Percentiles rank a stretch among this genome's conserved stretches.
phyloP scores from a whole-genome alignment of 2,113 vertebrate genomes.

The Etheostoma cragini region DNA sequence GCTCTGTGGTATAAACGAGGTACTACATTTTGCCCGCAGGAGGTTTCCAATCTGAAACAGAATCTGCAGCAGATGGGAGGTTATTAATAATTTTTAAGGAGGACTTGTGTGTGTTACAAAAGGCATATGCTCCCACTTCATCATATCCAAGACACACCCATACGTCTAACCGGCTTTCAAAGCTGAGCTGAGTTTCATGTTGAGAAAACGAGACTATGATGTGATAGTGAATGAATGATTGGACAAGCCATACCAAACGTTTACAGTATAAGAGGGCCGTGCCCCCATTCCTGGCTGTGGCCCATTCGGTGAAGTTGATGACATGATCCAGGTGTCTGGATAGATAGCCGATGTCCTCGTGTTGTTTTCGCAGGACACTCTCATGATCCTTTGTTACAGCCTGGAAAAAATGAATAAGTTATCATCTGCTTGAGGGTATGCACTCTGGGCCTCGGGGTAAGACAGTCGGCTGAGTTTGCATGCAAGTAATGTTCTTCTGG shows the following conservation, averaged over 20 bases:
- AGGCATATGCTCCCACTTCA: conserved; percentile 48
- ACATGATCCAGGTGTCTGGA: conserved; percentile 94
- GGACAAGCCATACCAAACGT: conserved; percentile 67
- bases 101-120: conserved; percentile 21
- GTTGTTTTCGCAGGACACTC: conserved; percentile 90
- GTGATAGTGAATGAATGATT: conserved; percentile 9
- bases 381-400: conserved; percentile 92
- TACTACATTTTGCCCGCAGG: conserved; percentile 80
- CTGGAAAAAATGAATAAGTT: conserved; percentile 61
- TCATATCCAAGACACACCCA: background rate
- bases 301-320: conserved; percentile 94
- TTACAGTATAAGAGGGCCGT: conserved; percentile 82
- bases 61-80: conserved; percentile 76
- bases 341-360: conserved; percentile 91
- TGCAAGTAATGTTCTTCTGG: conserved; percentile 5
- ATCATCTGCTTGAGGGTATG: conserved; percentile 45
- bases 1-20: conserved; percentile 77
- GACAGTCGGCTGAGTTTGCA: conserved; percentile 4
- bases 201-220: conserved; percentile 5
- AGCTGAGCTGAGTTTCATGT: background rate
- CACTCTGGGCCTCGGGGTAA: conserved; percentile 28
- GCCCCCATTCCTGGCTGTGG: conserved; percentile 91
- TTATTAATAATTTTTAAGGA: conserved; percentile 52
- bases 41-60: conserved; percentile 83
- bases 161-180: background rate